phyloP scores from a whole-genome alignment of 1,140 invertebrate genomes.

The Heliconius melpomene region DNA sequence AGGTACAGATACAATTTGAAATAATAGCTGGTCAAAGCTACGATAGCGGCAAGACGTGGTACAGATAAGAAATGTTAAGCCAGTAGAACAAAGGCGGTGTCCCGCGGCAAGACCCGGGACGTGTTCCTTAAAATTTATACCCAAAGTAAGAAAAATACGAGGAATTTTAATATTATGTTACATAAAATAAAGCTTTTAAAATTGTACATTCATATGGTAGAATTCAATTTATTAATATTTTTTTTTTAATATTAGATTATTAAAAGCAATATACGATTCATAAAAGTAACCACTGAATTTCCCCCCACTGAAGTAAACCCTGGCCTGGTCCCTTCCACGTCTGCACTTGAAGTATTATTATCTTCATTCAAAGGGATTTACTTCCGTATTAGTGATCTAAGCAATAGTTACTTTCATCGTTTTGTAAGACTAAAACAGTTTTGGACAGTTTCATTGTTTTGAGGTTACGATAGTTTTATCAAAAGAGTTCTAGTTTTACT shows the following conservation, averaged over 20 bases:
- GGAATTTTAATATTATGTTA: background rate
- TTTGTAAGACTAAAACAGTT: slow-evolving; percentile 47
- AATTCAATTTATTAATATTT: background rate
- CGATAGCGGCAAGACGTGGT: slow-evolving; percentile 46
- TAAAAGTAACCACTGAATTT: too few species aligned
- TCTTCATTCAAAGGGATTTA: slow-evolving; percentile 67
- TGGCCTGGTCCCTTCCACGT: slow-evolving; percentile 39
- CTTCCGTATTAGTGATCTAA: slow-evolving; percentile 64
- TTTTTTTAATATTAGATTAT: too few species aligned
- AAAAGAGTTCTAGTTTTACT: background rate
- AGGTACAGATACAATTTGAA: slow-evolving; percentile 20
- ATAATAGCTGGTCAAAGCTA: slow-evolving; percentile 48
- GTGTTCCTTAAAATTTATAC: background rate
- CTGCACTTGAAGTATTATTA: slow-evolving; percentile 71
- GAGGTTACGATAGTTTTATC: slow-evolving; percentile 4
- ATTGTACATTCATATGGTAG: background rate
- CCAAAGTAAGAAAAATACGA: background rate
- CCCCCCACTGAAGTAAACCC: too few species aligned
- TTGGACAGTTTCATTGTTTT: slow-evolving; percentile 18
- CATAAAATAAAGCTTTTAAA: background rate
- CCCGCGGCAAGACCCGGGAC: slow-evolving; percentile 42
- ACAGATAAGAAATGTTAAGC: slow-evolving; percentile 56
- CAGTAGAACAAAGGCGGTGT: slow-evolving; percentile 58
- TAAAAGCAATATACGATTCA: too few species aligned
- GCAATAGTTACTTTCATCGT: slow-evolving; percentile 65